Evolutionary conservation across 2,888 invertebrate genomes (phyloP), one percentile per base, ranked within the genome.

Genomic region (Mythimna ferrago): DNA sequence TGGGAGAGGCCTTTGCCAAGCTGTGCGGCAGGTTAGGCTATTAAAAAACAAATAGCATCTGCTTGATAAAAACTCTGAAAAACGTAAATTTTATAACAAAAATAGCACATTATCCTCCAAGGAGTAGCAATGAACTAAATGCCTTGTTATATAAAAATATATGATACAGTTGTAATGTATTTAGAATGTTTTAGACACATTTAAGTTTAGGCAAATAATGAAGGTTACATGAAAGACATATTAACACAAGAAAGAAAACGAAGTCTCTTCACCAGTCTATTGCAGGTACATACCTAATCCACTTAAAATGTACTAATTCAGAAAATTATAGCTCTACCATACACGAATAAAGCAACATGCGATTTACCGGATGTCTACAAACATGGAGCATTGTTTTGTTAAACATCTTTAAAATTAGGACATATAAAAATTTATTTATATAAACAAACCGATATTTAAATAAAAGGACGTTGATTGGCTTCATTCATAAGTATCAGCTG

Each of bases 321-420:
- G 38, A 38, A 64, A 73, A 38, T 38, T n/a, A 74, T 19, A 56
- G n/a, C 11, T 74, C 11, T 26, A 63, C 4, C n/a, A 32, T 16
- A 44, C 41, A 10, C 7, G 21, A 35, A 44, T 48, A 56, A 7
- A 41, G 41, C n/a, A 7, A 56, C 38, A 64, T 21, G 19, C 65
- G 14, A 21, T 75, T 41, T 41, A 57, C n/a, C 65, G 32, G 48
- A 38, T 19, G 16, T 21, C 14, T 74, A 26, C 16, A 48, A 32
- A 74, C n/a, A 38, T 54, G 6, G 9, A n/a, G 1, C 11, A 61
- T n/a, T 26, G 6, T 5, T 56, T 56, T 41, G 16, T 7, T 35
- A 73, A 51, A 60, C 7, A 32, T 5, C 2, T 16, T 38, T 19
- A 38, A 26, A 2, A 35, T 10, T 3, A 21, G 11, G 21, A 65